phyloP scores from a whole-genome alignment of 2,888 invertebrate genomes.

The Clitarchus hookeri region DNA sequence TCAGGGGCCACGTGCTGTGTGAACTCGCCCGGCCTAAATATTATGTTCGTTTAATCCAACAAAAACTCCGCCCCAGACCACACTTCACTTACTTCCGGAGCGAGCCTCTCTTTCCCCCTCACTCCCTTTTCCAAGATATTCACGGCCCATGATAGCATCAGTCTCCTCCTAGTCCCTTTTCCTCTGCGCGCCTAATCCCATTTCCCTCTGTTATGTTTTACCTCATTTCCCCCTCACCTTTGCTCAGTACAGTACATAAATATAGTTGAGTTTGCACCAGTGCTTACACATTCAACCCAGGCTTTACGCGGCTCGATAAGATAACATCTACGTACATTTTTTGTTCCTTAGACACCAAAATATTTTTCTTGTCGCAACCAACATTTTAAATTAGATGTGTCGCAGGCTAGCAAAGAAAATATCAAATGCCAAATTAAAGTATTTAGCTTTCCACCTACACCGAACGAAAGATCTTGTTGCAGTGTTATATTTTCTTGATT shows the following conservation, averaged over 20 bases:
- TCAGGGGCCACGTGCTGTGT: too few relatives aligned
- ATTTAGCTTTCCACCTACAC: too few relatives aligned
- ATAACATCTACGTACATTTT: background rate
- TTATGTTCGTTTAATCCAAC: background rate
- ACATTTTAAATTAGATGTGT: too few relatives aligned
- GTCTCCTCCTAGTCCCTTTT: background rate
- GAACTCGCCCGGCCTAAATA: constrained; percentile 14
- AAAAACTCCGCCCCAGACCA: background rate
- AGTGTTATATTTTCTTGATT: too few relatives aligned
- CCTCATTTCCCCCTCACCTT: background rate
- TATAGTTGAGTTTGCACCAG: background rate
- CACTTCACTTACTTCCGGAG: background rate
- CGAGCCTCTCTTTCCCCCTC: background rate
- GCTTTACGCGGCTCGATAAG: background rate
- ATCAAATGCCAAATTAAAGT: too few relatives aligned
- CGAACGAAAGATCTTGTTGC: too few relatives aligned
- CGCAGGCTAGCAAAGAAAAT: too few relatives aligned
- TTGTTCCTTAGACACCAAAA: background rate
- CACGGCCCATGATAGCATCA: constrained; percentile 8
- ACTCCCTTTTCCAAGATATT: background rate
- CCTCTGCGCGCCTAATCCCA: background rate
- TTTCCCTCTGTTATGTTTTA: background rate
- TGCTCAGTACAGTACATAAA: background rate
- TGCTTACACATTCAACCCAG: background rate
- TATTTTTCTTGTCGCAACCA: too few relatives aligned